These are phyloP conservation scores for Hirtodrosophila histrioides DNA, from an alignment of 2,888 invertebrate species.

Conservation along the genomic window DNA sequence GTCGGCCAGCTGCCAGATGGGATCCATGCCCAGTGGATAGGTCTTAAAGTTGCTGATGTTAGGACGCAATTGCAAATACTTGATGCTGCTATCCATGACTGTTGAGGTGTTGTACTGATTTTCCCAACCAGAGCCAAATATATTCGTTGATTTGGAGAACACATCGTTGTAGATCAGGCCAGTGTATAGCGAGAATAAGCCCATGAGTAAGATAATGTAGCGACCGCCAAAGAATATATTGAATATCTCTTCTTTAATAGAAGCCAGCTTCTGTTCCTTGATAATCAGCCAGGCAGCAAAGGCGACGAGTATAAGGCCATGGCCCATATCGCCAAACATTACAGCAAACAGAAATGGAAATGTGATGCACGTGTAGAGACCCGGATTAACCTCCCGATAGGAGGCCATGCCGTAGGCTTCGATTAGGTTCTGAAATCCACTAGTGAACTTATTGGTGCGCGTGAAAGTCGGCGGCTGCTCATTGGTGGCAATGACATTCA, in stretches of 20 bases:
- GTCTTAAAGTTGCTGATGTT: slow-evolving; percentile 88
- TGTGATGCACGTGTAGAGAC: slow-evolving; percentile 93
- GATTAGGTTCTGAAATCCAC: slow-evolving; percentile 96
- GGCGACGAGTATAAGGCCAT: slow-evolving; percentile 92
- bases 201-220: slow-evolving; percentile 98
- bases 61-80: slow-evolving; percentile 73
- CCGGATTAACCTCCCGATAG: slow-evolving; percentile 97
- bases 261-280: slow-evolving; percentile 90
- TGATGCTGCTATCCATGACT: slow-evolving; percentile 11
- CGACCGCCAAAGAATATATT: slow-evolving; percentile 98
- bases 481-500: slow-evolving; percentile 93
- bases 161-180: slow-evolving; percentile 99
- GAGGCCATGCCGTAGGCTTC: slow-evolving; percentile 96
- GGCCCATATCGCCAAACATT: slow-evolving; percentile 98
- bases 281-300: slow-evolving; percentile 93
- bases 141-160: slow-evolving; percentile 97
- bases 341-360: slow-evolving; percentile 98
- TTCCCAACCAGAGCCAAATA: slow-evolving; percentile 95
- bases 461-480: slow-evolving; percentile 96
- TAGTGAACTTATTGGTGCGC: slow-evolving; percentile 95
- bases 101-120: slow-evolving; percentile 86
- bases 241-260: slow-evolving; percentile 94
- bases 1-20: slow-evolving; percentile 90
- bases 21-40: slow-evolving; percentile 92
- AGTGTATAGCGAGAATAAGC: slow-evolving; percentile 98